A percentile compares a stretch with the other conserved stretches of the same genome.
Evolutionary conservation across 1,140 invertebrate genomes (phyloP).

Genomic region (Teleopsis dalmanni): DNA sequence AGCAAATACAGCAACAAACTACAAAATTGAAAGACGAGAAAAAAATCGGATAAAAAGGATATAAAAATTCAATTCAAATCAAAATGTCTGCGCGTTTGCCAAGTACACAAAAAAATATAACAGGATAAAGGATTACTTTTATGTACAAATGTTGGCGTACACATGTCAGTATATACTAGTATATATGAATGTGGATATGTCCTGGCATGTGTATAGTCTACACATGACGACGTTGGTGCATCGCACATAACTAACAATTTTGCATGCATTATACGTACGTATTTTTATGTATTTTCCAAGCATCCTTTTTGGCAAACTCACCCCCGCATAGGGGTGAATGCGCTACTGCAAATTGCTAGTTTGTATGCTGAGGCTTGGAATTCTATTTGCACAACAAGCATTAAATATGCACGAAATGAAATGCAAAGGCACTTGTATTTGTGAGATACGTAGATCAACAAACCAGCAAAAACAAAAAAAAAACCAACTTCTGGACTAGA

Average conservation of each 20-base stretch:
- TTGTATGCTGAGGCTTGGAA: neutral
- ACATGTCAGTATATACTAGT: neutral
- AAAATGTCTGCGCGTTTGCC: conserved; percentile 8
- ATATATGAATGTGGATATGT: neutral
- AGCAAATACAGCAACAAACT: neutral
- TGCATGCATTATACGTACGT: too few species aligned
- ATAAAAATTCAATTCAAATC: conserved; percentile 12
- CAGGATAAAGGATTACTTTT: conserved; percentile 4
- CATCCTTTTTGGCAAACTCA: too few species aligned
- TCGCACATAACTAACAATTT: too few species aligned
- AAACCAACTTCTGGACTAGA: too few species aligned
- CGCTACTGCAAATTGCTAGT: too few species aligned
- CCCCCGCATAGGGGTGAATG: conserved; percentile 2
- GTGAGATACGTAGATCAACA: too few species aligned
- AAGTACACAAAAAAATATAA: neutral
- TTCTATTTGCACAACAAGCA: conserved; percentile 3
- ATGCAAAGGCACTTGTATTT: neutral
- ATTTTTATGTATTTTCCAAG: too few species aligned
- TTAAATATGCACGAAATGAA: conserved; percentile 1
- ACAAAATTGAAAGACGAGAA: neutral
- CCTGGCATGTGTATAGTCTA: neutral
- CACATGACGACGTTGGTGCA: neutral
- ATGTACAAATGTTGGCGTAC: neutral
- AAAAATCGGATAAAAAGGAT: neutral
- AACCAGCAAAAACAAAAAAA: too few species aligned